Evolutionary conservation across 1,140 invertebrate genomes (phyloP), one percentile per base, ranked within the genome.

Genomic region (Latrodectus geometricus): DNA sequence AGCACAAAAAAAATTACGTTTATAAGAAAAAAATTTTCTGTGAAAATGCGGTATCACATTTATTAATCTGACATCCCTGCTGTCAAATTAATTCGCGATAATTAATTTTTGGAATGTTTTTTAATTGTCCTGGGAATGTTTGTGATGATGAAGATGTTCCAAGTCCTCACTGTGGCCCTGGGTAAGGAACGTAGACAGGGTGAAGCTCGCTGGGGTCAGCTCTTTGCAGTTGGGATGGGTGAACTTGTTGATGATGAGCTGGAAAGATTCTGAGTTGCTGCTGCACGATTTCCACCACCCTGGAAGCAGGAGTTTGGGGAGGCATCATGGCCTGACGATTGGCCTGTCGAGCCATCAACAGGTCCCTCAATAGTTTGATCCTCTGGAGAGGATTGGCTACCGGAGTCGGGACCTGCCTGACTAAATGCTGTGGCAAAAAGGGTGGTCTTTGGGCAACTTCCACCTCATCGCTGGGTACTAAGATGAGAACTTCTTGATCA

Each of bases 41-140:
- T 68, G 17, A 54, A 23, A 74, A 83, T 52, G 68, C 49, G 14
- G 74, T 73, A 49, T 76, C 82, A 84, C 73, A 76, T 76, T 12
- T 17, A 84, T 76, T 78, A 86, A 86, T 68, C 85, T 80, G 85
- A 48, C 85, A 87, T 87, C 85, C 85, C 76, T 87, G 85, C 85
- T 87, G 85, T 68, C 85, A 87, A 87, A 87, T 86, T 78, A 86
- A 86, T 78, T 5, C 21, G 21, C 17, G 35, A 1, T 3, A 35
- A 35, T 35, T 61, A 11, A 61, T 14, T 61, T 8, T 61, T 61
- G 54, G 2, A 61, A 61, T 8, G 54, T 61, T 61, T 14, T 17
- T 14, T 14, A 1, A 4, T 14, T 11, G 8, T 17, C 11, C 17
- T 11, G 11, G 2, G 54, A 61, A 61, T 61, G 54, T 11, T 61